Evolutionary conservation across 2,888 invertebrate genomes (phyloP), one percentile per base, ranked within the genome.

Genomic region (Augiades crinisus): DNA sequence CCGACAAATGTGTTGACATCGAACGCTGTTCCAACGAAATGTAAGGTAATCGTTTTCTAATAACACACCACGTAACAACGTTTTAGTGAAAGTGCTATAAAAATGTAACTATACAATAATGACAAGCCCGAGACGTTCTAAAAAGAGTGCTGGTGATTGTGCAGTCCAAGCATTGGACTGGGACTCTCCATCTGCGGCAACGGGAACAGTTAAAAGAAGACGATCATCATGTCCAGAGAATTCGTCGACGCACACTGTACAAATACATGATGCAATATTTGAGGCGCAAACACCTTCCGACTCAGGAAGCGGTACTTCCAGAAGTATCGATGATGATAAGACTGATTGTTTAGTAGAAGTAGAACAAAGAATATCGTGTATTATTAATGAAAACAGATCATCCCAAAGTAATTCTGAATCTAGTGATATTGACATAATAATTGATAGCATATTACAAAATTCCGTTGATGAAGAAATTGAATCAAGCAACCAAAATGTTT

Each of bases 121-220:
- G 90, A 87, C 88, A 68, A 90, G 89, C 70, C 90, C 86, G 65
- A 88, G 88, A 80, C 86, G 83, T 67, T 75, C 77, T 65, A 85
- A 82, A 81, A 85, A 83, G 60, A 76, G 70, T 79, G 76, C 73
- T 66, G 75, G 74, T 67, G 84, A 82, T 69, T 79, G 82, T 72
- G 65, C 72, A 58, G 65, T 75, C 52, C 83, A 78, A 64, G 78
- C 74, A 60, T 69, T 93, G 58, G 94, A 94, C 71, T 95, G 94
- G 94, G 94, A 94, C 72, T 93, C 92, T 16, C 93, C 94, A 27
- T 94, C 94, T 16, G 84, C 91, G 21, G 91, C 91, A 70, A 95
- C 94, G 0, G 94, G 94, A 8, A 95, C 94, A 1, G 94, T 94
- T 2, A 94, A 94, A 70, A 84, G 94, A 60, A 87, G 94, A 59